Base-by-base conservation (phyloP, 2,888 invertebrate genomes). In the Leptopilina syphax region DNA sequence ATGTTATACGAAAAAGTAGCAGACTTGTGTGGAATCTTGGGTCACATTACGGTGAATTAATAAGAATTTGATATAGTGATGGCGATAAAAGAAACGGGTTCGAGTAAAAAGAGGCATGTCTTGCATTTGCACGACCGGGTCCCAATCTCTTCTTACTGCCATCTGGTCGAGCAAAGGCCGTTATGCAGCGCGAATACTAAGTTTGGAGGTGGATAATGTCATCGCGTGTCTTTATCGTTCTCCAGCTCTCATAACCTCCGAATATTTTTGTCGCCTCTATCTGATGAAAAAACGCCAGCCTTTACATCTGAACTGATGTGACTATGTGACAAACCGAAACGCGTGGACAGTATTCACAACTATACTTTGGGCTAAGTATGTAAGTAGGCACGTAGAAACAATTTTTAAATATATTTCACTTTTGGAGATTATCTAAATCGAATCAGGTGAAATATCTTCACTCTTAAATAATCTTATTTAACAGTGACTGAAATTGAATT, bases 181-280 rank as follows among this genome's bases (percentile, higher is more conserved):
- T 77, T 81, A 81, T 81, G 82, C 81, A 79, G 79, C 41, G 50
- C 78, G 82, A 82, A 84, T 82, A 82, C 80, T 79, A 82, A 82
- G 81, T 78, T 82, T 70, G 70, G 76, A 70, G 77, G 81, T 80
- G 82, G 80, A 80, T 79, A 78, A 68, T 70, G 76, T 79, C 54
- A 87, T 87, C 87, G 88, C 89, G 88, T 87, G 88, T 88, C 90
- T 87, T 87, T 86, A 87, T 88, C 87, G 83, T 82, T 77, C 81
- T 73, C 81, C 80, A 83, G 81, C 86, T 86, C 88, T 88, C 87
- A 86, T 89, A 90, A 90, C 88, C 90, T 87, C 86, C 86, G 88
- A 89, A 90, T 89, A 88, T 89, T 89, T 89, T 90, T 89, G 87
- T 89, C 90, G 88, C 88, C 87, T 88, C 84, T 88, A 90, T 90